Percentiles rank a stretch among this genome's conserved stretches.
phyloP scores from a whole-genome alignment of 2,113 vertebrate genomes.

The Oriolus oriolus region DNA sequence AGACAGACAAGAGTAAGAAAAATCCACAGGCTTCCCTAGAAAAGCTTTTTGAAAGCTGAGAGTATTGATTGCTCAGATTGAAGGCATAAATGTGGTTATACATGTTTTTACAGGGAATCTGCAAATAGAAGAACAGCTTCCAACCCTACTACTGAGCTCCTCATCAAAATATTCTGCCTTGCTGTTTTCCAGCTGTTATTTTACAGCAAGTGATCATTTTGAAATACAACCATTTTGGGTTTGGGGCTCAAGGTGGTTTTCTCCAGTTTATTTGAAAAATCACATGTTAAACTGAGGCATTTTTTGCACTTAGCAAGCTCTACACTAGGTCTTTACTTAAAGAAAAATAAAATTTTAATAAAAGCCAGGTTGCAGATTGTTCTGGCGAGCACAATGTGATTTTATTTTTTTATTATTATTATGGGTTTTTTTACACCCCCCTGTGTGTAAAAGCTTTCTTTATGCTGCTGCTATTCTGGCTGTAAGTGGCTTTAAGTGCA shows the following conservation, averaged over 20 bases:
- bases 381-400: not conserved
- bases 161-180: not conserved
- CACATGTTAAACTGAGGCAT: not conserved
- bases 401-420: not conserved
- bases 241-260: not conserved
- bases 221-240: constrained; percentile 7
- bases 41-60: not conserved
- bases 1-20: not conserved
- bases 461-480: not conserved
- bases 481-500: not conserved
- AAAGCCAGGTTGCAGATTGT: not conserved
- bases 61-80: not conserved
- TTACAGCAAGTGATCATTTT: not conserved
- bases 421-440: not conserved
- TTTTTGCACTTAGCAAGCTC: not conserved
- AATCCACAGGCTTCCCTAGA: not conserved
- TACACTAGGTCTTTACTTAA: not conserved
- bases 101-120: not conserved
- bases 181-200: not conserved
- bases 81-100: not conserved
- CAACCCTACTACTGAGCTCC: not conserved
- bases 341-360: not conserved
- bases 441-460: not conserved
- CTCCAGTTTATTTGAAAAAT: not conserved
- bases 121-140: not conserved